Evolutionary conservation across 1,140 invertebrate genomes (phyloP).

Genomic region (Drosophila novamexicana): DNA sequence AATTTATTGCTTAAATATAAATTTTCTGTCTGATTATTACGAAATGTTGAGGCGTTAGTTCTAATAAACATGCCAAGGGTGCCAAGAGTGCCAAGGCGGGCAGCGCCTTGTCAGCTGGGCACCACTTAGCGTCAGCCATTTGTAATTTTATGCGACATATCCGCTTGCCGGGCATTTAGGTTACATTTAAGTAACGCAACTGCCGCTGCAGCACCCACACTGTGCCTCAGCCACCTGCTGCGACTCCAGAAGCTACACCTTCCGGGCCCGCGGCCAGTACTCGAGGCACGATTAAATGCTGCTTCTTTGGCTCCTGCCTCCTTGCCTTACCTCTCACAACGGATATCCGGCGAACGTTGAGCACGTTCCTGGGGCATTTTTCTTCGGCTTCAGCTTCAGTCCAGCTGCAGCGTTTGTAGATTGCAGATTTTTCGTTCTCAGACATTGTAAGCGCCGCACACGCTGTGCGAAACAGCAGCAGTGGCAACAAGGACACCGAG

Average conservation of each 20-base stretch:
- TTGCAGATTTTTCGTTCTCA: slow-evolving; percentile 51
- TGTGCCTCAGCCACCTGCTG: slow-evolving; percentile 1
- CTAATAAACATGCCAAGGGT: slow-evolving; percentile 21
- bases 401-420: slow-evolving; percentile 41
- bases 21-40: slow-evolving; percentile 25
- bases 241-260: slow-evolving; percentile 38
- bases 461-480: slow-evolving; percentile 53
- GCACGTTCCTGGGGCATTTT: slow-evolving; percentile 76
- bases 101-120: slow-evolving; percentile 9
- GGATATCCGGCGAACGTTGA: slow-evolving; percentile 68
- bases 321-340: slow-evolving; percentile 14
- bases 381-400: slow-evolving; percentile 41
- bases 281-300: slow-evolving; percentile 35
- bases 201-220: slow-evolving; percentile 2
- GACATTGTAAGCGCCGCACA: slow-evolving; percentile 59
- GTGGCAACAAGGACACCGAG: slow-evolving; percentile 55
- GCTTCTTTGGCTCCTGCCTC: background rate
- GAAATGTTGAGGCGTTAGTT: background rate
- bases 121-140: slow-evolving; percentile 55
- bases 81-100: background rate
- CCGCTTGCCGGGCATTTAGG: slow-evolving; percentile 76
- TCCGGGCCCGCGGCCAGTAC: slow-evolving; percentile 39
- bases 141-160: slow-evolving; percentile 75
- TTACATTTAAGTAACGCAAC: slow-evolving; percentile 62
- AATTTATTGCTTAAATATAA: slow-evolving; percentile 49